These are phyloP conservation scores for Acanthopleura granulata DNA, from an alignment of 2,888 invertebrate species.

Conservation along the genomic window DNA sequence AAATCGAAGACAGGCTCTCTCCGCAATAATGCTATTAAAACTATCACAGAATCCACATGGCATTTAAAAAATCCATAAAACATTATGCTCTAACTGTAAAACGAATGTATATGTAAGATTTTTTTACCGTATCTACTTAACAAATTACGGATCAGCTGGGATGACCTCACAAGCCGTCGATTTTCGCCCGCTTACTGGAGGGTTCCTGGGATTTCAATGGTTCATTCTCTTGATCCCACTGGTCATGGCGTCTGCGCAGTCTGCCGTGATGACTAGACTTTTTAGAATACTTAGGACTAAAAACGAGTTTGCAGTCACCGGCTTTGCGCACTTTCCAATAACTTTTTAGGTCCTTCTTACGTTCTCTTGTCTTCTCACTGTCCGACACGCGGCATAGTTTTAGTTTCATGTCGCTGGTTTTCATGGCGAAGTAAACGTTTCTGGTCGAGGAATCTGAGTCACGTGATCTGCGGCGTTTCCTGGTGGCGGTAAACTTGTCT, in stretches of 20 bases:
- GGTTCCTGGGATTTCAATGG: background rate
- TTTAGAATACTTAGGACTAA: slow-evolving; percentile 32
- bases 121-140: too few species aligned
- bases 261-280: background rate
- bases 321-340: slow-evolving; percentile 52
- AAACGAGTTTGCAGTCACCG: slow-evolving; percentile 50
- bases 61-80: too few species aligned
- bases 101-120: too few species aligned
- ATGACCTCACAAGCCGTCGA: too few species aligned
- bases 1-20: background rate
- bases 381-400: slow-evolving; percentile 20
- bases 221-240: background rate
- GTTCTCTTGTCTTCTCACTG: slow-evolving; percentile 30
- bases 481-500: background rate
- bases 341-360: slow-evolving; percentile 34
- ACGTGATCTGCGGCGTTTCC: background rate
- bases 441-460: background rate
- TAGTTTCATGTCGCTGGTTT: slow-evolving; percentile 26
- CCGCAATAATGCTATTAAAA: slow-evolving; percentile 18
- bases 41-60: too few species aligned
- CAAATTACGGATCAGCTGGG: too few species aligned
- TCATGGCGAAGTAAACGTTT: slow-evolving; percentile 22
- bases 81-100: too few species aligned
- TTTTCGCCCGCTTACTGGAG: background rate
- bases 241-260: background rate